Conservation (phyloP, 2,113 vertebrate species). For the Tragulus kanchil region DNA sequence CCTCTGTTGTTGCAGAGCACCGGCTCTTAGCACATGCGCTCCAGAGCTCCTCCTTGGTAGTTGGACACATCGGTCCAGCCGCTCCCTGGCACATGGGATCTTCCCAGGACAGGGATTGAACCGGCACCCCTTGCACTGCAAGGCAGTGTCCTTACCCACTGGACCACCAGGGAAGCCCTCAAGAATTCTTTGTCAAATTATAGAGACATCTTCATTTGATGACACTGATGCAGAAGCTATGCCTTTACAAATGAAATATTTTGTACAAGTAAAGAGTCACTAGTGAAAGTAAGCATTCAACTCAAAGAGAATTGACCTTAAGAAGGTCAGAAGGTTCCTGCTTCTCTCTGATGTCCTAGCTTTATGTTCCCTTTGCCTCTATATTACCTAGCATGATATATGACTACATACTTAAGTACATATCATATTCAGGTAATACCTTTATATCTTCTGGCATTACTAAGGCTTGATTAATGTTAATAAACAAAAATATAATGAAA, state of each 20-base stretch:
- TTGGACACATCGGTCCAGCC: too few relatives aligned
- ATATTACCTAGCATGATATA: background rate
- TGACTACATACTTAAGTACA: background rate
- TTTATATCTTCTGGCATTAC: background rate
- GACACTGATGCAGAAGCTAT: background rate
- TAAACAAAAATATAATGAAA: background rate
- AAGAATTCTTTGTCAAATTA: slow-evolving; percentile 13
- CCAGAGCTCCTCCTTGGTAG: too few relatives aligned
- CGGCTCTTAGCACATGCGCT: too few relatives aligned
- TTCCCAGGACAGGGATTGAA: too few relatives aligned
- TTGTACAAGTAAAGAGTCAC: background rate
- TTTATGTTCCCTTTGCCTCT: background rate
- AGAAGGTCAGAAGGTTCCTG: background rate
- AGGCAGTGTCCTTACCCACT: too few relatives aligned
- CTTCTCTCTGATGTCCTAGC: background rate
- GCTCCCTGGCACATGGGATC: too few relatives aligned
- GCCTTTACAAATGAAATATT: background rate
- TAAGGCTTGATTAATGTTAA: background rate
- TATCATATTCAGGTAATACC: background rate
- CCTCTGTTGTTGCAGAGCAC: too few relatives aligned
- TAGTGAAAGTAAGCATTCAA: background rate
- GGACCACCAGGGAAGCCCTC: too few relatives aligned
- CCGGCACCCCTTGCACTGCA: too few relatives aligned
- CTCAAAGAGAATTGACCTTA: background rate
- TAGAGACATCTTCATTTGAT: background rate